Evolutionary conservation across 2,888 invertebrate genomes (phyloP).

Genomic region (Drosophila mercatorum): DNA sequence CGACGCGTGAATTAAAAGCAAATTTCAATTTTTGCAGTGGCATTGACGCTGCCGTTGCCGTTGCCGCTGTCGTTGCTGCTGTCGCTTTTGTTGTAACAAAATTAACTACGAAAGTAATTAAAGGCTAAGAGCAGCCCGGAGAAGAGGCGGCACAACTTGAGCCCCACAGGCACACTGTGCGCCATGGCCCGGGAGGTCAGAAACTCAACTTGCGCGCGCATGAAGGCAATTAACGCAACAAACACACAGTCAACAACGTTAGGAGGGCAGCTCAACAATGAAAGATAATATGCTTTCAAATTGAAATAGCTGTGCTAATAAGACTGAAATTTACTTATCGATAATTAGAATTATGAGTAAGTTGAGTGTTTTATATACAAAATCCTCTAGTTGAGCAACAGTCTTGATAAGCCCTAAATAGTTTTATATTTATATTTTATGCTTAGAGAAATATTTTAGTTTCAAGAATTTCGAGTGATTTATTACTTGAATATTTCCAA

Average conservation of each 20-base stretch:
- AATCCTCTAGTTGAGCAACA: background rate
- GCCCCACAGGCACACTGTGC: constrained; percentile 52
- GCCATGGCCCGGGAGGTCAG: constrained; percentile 41
- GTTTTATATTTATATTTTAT: no score
- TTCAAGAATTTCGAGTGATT: no score
- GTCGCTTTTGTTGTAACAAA: constrained; percentile 70
- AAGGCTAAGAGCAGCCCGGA: constrained; percentile 52
- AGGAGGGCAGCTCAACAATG: constrained; percentile 26
- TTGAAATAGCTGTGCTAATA: background rate
- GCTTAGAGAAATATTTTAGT: no score
- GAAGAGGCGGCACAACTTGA: constrained; percentile 38
- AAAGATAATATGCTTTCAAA: background rate
- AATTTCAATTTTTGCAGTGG: constrained; percentile 72
- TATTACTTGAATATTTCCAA: no score
- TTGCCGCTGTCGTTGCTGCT: constrained; percentile 3
- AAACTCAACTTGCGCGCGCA: constrained; percentile 74
- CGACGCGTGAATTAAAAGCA: constrained; percentile 63
- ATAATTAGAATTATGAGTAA: background rate
- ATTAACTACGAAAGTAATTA: constrained; percentile 81
- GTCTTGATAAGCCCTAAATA: background rate
- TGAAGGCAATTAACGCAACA: constrained; percentile 67
- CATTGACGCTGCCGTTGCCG: constrained; percentile 44
- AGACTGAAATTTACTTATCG: background rate
- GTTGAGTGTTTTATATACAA: no score
- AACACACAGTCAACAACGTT: constrained; percentile 17